Evolutionary conservation across 1,140 invertebrate species (phyloP).

Genomic region (Apocrypta bakeri): DNA sequence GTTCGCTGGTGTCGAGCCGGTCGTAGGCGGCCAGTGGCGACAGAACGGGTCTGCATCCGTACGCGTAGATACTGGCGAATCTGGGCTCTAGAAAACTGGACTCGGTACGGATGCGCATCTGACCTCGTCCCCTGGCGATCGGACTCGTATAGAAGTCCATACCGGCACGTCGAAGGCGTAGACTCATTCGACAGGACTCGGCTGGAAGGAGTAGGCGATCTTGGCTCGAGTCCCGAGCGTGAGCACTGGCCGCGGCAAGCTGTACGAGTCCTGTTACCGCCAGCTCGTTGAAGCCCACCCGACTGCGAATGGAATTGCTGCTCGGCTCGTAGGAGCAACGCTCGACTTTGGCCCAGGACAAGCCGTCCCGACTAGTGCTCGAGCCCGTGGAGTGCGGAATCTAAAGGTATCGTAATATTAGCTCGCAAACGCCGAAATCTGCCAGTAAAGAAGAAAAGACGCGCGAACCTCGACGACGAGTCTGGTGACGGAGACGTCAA

Average conservation of each 20-base stretch:
- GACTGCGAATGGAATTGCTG: constrained; percentile 83
- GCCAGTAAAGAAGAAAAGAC: background rate
- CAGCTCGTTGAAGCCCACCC: constrained; percentile 84
- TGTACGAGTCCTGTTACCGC: constrained; percentile 85
- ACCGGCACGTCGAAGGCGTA: constrained; percentile 83
- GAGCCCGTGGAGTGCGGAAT: background rate
- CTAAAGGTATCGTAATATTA: no score
- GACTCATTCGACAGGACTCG: constrained; percentile 84
- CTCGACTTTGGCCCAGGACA: constrained; percentile 77
- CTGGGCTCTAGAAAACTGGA: constrained; percentile 88
- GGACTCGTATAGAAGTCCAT: constrained; percentile 80
- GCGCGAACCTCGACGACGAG: constrained; percentile 67
- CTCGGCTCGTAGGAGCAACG: constrained; percentile 83
- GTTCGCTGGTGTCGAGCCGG: constrained; percentile 18
- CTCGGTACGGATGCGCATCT: constrained; percentile 85
- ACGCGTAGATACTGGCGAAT: constrained; percentile 88
- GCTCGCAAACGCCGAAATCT: no score
- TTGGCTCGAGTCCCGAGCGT: constrained; percentile 51
- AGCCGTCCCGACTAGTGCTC: constrained; percentile 47
- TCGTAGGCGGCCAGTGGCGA: background rate
- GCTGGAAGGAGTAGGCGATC: constrained; percentile 58
- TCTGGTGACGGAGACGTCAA: constrained; percentile 69
- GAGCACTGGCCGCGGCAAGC: constrained; percentile 70
- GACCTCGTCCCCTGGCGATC: constrained; percentile 75
- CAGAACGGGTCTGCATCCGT: constrained; percentile 77